Percentiles rank a stretch among this genome's conserved stretches.
Conservation (phyloP, 2,888 invertebrate species). For the Hypselothyrea guttata region DNA sequence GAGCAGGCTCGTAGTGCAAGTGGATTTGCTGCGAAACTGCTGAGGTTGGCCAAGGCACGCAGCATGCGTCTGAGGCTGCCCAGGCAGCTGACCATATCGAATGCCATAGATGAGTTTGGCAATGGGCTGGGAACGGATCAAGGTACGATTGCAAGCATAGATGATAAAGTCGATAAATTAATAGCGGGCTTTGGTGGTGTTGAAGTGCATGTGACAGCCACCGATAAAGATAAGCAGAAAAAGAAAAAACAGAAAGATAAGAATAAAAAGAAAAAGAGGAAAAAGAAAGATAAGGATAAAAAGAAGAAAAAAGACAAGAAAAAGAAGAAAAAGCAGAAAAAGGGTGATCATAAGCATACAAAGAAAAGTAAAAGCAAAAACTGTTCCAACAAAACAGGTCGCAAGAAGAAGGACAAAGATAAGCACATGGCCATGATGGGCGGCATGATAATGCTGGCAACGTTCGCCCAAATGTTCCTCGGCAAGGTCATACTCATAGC, state of each 20-base stretch:
- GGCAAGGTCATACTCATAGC: constrained; percentile 87
- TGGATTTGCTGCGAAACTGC: constrained; percentile 58
- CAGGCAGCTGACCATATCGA: constrained; percentile 51
- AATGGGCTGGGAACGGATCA: constrained; percentile 58
- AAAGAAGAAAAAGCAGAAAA: constrained; percentile 28
- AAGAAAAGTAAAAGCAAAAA: constrained; percentile 63
- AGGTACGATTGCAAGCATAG: constrained; percentile 78
- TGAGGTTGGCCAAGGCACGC: constrained; percentile 68
- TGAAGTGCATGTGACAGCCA: constrained; percentile 34
- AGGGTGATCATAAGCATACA: constrained; percentile 26
- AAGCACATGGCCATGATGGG: constrained; percentile 85
- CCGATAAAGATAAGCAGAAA: constrained; percentile 33
- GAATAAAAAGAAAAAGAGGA: constrained; percentile 25
- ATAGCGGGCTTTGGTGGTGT: constrained; percentile 54
- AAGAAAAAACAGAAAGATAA: constrained; percentile 31
- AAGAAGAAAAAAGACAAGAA: constrained; percentile 23
- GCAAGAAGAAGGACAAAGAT: constrained; percentile 83
- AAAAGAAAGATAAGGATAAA: constrained; percentile 29
- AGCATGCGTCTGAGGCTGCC: constrained; percentile 73
- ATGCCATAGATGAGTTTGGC: constrained; percentile 67
- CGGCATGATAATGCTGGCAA: constrained; percentile 85
- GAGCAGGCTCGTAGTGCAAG: constrained; percentile 18
- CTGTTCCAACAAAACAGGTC: constrained; percentile 82
- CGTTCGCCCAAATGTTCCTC: constrained; percentile 86
- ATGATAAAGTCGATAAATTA: constrained; percentile 76